These are phyloP conservation scores for Carterocephalus palaemon DNA, from an alignment of 2,888 invertebrate genomes.

Conservation along the genomic window DNA sequence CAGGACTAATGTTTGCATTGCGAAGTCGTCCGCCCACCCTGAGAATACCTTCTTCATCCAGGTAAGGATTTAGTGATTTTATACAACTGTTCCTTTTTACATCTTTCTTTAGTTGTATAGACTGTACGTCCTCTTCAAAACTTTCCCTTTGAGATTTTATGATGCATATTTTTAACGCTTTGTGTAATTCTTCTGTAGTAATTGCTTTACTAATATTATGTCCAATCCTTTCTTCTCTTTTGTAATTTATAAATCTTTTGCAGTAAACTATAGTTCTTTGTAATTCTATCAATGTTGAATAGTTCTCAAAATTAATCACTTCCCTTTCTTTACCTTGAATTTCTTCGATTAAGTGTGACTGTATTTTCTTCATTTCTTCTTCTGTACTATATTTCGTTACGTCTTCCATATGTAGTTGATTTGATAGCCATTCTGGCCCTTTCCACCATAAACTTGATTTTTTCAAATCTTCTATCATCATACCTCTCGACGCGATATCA, in stretches of 20 bases:
- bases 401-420: too few relatives aligned
- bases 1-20: conserved; percentile 12
- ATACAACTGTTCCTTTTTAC: conserved; percentile 13
- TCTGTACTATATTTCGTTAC: not conserved
- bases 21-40: conserved; percentile 23
- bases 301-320: conserved; percentile 2
- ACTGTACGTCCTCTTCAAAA: not conserved
- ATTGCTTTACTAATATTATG: not conserved
- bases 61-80: conserved; percentile 17
- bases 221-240: not conserved
- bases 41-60: conserved; percentile 18
- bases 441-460: conserved; percentile 2
- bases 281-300: not conserved
- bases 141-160: not conserved
- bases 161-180: conserved; percentile 5
- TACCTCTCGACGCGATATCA: conserved; percentile 24
- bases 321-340: not conserved
- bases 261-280: conserved; percentile 5
- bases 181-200: conserved; percentile 3
- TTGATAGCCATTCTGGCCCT: too few relatives aligned
- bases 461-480: not conserved
- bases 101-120: not conserved
- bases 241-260: conserved; percentile 4
- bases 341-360: conserved; percentile 8
- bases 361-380: conserved; percentile 4